A percentile compares a stretch with the other conserved stretches of the same genome.
These are phyloP conservation scores for Drosophila novamexicana DNA, from an alignment of 1,140 invertebrate species.

Conservation along the genomic window DNA sequence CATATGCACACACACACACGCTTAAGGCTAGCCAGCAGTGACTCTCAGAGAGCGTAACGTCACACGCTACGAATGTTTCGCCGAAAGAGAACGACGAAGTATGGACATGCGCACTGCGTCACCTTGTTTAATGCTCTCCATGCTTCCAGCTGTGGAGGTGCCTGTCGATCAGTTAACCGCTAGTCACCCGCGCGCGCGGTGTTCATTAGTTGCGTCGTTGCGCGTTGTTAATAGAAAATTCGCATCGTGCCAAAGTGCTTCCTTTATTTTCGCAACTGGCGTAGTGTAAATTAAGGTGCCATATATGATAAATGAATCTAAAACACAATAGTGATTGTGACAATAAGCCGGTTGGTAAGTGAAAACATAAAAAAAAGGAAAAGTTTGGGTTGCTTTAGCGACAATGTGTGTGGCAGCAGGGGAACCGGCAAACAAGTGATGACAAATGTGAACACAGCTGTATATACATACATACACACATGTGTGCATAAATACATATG, in stretches of 20 bases:
- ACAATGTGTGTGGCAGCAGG: conserved; percentile 2
- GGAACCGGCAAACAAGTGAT: conserved; percentile 41
- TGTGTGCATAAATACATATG: neutral
- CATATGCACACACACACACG: neutral
- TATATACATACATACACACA: conserved; percentile 7
- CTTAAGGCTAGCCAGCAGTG: neutral
- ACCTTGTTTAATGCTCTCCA: conserved; percentile 31
- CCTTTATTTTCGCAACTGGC: conserved; percentile 27
- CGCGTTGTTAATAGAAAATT: conserved; percentile 15
- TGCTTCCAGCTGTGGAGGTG: conserved; percentile 40
- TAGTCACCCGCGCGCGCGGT: conserved; percentile 53
- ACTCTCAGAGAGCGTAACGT: neutral
- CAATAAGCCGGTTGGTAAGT: conserved; percentile 43
- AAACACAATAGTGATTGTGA: conserved; percentile 26
- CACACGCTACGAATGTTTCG: neutral
- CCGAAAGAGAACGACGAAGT: neutral
- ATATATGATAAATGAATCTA: conserved; percentile 45
- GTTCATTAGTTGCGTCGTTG: conserved; percentile 29
- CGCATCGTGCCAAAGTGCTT: conserved; percentile 24
- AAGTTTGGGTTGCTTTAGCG: conserved; percentile 4
- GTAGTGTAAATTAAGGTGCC: conserved; percentile 32
- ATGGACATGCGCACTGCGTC: conserved; percentile 29
- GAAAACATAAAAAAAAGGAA: conserved; percentile 15
- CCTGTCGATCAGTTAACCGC: conserved; percentile 48
- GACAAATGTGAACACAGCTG: conserved; percentile 37